These are phyloP conservation scores for Syrista parreyssii DNA, from an alignment of 2,888 invertebrate species.

Conservation along the genomic window DNA sequence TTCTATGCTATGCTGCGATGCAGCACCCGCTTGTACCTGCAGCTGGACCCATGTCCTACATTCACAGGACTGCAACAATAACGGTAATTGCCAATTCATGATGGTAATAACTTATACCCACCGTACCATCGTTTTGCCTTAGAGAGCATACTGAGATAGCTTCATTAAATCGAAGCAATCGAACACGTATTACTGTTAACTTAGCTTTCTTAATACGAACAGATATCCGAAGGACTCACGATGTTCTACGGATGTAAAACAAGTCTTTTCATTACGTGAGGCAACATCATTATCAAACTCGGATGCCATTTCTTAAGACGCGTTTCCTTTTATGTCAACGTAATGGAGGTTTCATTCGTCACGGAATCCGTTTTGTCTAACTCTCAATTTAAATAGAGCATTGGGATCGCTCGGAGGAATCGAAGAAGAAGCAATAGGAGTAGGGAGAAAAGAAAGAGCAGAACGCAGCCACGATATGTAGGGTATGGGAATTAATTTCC, in stretches of 20 bases:
- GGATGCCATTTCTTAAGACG: not conserved
- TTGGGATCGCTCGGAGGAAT: not conserved
- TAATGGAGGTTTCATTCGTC: not conserved
- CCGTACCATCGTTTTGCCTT: not conserved
- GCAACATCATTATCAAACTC: not conserved
- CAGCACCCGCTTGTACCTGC: conserved; percentile 39
- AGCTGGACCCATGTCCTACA: conserved; percentile 46
- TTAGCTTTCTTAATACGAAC: not conserved
- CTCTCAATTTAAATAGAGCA: not conserved
- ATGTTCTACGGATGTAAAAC: not conserved
- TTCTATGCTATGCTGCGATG: conserved; percentile 31
- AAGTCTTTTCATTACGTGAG: not conserved
- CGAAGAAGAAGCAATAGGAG: not conserved
- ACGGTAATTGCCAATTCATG: conserved; percentile 58
- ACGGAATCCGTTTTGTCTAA: not conserved
- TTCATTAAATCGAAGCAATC: conserved; percentile 40
- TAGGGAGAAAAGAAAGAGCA: not conserved
- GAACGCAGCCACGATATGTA: not conserved
- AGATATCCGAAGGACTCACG: not conserved
- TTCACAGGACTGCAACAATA: conserved; percentile 53
- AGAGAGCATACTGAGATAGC: conserved; percentile 18
- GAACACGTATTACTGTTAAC: conserved; percentile 3
- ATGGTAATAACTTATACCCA: conserved; percentile 49
- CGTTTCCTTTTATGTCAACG: not conserved
- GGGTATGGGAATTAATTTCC: not conserved